Evolutionary conservation across 1,140 invertebrate species (phyloP), one percentile per base, ranked within the genome.

Genomic region (Gonioctena quinquepunctata): DNA sequence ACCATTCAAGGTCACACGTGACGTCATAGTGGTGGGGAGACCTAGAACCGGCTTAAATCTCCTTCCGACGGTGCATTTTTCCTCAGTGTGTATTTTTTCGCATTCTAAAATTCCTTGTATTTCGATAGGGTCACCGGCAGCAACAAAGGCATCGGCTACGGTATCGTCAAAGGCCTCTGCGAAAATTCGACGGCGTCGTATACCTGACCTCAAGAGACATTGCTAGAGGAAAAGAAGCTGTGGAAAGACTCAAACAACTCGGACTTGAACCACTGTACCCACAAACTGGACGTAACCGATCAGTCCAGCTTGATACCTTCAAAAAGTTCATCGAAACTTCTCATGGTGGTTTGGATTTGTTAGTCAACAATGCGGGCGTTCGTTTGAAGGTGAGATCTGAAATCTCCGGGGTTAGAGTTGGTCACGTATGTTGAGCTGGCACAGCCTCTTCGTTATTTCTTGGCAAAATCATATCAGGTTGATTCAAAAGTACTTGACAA

Each of bases 321-420:
- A 76, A 79, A 11, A 81, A 87, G 19, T 86, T 84, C 77, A 75
- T 96, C 0, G 84, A 89, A 76, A 77, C 86, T 23, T 88, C 86
- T 21, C 87, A 95, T 81, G 89, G 88, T 11, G 91, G 93, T 1
- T 80, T 96, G 1, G 93, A 96, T 85, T 75, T 96, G 26, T 82
- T 96, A 11, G 87, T 96, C 0, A 95, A 95, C 79, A 96, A 96
- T 86, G 94, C 94, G 59, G 94, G 89, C 16, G 72, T 70, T 22
- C 69, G 65, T 7, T 76, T 77, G 64, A 70, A 71, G 48, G 76
- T 78, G 70, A 22, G n/a, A 60, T 13, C 5, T 42, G 13, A 8
- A 7, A 42, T n/a, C 11, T 3, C 16, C 4, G 16, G 13, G 8
- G 4, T 0, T 11, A 42, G 1, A 42, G 8, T n/a, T 11, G n/a